These are phyloP conservation scores for Azorinus chamasolen DNA, from an alignment of 2,888 invertebrate genomes.

Conservation along the genomic window DNA sequence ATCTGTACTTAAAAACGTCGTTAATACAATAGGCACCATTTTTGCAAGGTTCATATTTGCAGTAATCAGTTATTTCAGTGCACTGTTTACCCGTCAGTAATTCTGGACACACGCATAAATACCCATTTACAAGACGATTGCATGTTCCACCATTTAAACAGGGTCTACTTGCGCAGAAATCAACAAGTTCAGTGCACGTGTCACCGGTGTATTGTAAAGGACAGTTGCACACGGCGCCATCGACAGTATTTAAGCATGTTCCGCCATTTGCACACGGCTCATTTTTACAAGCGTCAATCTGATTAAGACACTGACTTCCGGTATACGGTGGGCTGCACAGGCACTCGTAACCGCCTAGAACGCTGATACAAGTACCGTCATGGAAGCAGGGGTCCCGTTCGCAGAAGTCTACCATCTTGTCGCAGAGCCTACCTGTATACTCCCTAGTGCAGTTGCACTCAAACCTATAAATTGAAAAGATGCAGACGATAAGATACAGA, in stretches of 20 bases:
- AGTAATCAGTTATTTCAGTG: slow-evolving; percentile 35
- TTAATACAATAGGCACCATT: slow-evolving; percentile 43
- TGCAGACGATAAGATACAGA: too few species aligned
- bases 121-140: slow-evolving; percentile 20
- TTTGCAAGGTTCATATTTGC: slow-evolving; percentile 40
- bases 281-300: slow-evolving; percentile 47
- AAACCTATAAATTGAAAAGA: slow-evolving; percentile 35
- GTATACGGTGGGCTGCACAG: slow-evolving; percentile 49
- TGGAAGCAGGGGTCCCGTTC: slow-evolving; percentile 27
- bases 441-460: slow-evolving; percentile 44
- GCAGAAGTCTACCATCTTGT: slow-evolving; percentile 35
- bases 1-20: slow-evolving; percentile 35
- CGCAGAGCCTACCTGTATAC: slow-evolving; percentile 43
- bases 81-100: slow-evolving; percentile 27
- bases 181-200: slow-evolving; percentile 18
- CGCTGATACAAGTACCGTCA: slow-evolving; percentile 26
- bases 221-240: slow-evolving; percentile 41
- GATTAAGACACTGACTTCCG: slow-evolving; percentile 41
- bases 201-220: slow-evolving; percentile 28
- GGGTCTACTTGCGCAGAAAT: slow-evolving; percentile 45
- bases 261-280: slow-evolving; percentile 40
- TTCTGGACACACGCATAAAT: slow-evolving; percentile 42
- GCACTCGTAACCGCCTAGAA: slow-evolving; percentile 41
- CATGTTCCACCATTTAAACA: slow-evolving; percentile 48
- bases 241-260: slow-evolving; percentile 39